A percentile compares a stretch with the other conserved stretches of the same genome.
These are phyloP conservation scores for Lasioglossum albipes DNA, from an alignment of 1,140 invertebrate species.

Conservation along the genomic window DNA sequence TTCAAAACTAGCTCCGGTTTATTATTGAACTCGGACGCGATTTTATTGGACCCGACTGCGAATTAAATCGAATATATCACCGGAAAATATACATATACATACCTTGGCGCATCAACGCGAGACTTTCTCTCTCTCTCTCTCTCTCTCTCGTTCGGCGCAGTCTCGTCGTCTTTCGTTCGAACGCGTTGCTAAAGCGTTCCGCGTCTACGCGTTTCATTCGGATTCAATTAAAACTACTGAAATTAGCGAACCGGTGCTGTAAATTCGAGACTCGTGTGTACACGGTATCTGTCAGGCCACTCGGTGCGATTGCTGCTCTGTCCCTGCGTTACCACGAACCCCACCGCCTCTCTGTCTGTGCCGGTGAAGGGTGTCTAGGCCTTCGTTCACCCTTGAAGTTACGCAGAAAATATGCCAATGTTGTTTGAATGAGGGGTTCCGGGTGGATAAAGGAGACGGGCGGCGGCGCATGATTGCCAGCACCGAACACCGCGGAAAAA, in stretches of 20 bases:
- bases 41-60: background rate
- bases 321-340: background rate
- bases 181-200: background rate
- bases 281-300: background rate
- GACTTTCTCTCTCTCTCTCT: background rate
- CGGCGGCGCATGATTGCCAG: background rate
- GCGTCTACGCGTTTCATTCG: background rate
- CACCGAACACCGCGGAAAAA: slow-evolving; percentile 12
- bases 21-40: slow-evolving; percentile 23
- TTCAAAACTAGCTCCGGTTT: slow-evolving; percentile 42
- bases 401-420: slow-evolving; percentile 41
- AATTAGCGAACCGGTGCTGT: background rate
- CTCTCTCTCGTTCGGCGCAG: background rate
- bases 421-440: slow-evolving; percentile 16
- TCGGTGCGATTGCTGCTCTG: background rate
- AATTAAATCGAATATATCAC: background rate
- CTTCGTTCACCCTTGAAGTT: slow-evolving; percentile 14
- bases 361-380: slow-evolving; percentile 1
- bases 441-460: background rate
- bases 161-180: background rate
- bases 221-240: background rate
- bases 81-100: background rate
- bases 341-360: background rate
- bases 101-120: background rate
- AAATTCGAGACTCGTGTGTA: background rate